Percentiles rank a stretch among this genome's conserved stretches.
These are phyloP conservation scores for Leistus spinibarbis DNA, from an alignment of 2,888 invertebrate species.

Conservation along the genomic window DNA sequence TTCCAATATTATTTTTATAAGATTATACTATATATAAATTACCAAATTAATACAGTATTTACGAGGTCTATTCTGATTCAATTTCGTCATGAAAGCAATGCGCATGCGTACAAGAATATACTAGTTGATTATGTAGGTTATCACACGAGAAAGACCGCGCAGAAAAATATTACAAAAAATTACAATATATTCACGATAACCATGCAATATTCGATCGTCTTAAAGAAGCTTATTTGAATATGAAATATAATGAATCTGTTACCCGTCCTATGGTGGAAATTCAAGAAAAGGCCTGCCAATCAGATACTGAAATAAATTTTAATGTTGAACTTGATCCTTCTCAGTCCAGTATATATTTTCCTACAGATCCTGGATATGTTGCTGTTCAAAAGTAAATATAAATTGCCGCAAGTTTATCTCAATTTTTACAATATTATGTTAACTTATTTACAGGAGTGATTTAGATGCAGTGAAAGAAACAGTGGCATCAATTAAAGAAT, in stretches of 20 bases:
- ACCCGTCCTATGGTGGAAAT: slow-evolving; percentile 50
- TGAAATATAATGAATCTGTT: slow-evolving; percentile 51
- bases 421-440: not conserved
- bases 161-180: slow-evolving; percentile 49
- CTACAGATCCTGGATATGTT: not conserved
- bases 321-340: not conserved
- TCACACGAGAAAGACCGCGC: slow-evolving; percentile 46
- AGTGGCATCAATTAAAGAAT: slow-evolving; percentile 48
- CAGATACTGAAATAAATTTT: no score
- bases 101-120: no score
- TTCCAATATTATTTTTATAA: slow-evolving; percentile 51
- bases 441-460: slow-evolving; percentile 12
- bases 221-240: slow-evolving; percentile 51
- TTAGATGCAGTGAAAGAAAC: slow-evolving; percentile 43
- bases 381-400: slow-evolving; percentile 13
- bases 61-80: no score
- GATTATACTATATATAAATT: slow-evolving; percentile 50
- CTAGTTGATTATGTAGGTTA: slow-evolving; percentile 43
- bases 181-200: slow-evolving; percentile 52
- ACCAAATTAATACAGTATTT: no score
- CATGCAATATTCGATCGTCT: slow-evolving; percentile 51
- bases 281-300: slow-evolving; percentile 49
- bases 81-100: no score
- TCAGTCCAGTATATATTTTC: not conserved
- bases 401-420: not conserved